These are phyloP conservation scores for Eueides isabella DNA, from an alignment of 1,140 invertebrate species.

Conservation along the genomic window DNA sequence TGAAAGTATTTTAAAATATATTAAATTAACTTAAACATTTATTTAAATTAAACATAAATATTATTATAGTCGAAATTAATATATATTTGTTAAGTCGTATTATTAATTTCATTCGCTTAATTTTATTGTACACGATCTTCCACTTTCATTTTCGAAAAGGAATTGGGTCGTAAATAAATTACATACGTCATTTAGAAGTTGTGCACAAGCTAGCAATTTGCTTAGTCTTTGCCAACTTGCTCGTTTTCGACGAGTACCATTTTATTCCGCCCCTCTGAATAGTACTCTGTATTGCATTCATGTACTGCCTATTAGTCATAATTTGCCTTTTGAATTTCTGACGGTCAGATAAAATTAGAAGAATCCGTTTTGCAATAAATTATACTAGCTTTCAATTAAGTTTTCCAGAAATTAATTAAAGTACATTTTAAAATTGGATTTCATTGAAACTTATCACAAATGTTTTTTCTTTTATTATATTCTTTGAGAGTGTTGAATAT, in stretches of 20 bases:
- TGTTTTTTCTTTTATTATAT: no score
- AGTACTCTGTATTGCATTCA: conserved; percentile 13
- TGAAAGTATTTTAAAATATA: no score
- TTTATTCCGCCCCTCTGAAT: conserved; percentile 23
- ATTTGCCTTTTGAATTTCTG: conserved; percentile 16
- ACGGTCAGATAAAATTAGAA: neutral
- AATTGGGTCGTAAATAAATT: conserved; percentile 27
- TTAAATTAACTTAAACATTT: no score
- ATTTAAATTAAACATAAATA: no score
- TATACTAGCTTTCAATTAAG: neutral
- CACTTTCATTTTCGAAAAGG: conserved; percentile 3
- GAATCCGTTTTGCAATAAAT: neutral
- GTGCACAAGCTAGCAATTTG: conserved; percentile 26
- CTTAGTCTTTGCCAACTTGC: conserved; percentile 24
- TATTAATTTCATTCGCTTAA: neutral
- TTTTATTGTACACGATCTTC: conserved; percentile 15
- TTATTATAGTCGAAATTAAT: no score
- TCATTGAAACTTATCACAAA: neutral
- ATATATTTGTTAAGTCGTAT: no score
- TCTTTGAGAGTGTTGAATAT: no score
- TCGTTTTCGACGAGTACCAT: conserved; percentile 11
- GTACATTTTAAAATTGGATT: neutral
- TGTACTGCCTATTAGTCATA: conserved; percentile 22
- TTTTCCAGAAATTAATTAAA: neutral
- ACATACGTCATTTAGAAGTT: conserved; percentile 23